Evolutionary conservation across 2,888 invertebrate species (phyloP), one percentile per base, ranked within the genome.

Genomic region (Trissolcus brochymenae): DNA sequence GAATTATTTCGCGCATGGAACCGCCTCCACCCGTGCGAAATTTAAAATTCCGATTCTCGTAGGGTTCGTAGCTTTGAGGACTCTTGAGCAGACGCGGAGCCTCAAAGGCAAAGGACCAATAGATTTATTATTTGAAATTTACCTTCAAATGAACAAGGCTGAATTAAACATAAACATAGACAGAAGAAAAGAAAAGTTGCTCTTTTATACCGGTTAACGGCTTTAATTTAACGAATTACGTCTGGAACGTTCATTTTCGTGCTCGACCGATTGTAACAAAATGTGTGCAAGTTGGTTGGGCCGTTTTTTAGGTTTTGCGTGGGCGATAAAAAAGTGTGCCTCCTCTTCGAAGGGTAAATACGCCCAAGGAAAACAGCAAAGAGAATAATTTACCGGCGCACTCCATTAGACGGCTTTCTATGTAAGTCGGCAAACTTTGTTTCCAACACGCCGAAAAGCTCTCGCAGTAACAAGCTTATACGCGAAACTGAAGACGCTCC

Each of bases 11-110:
- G 59, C 73, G 57, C 50, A 61, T 56, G 67, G 35, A 71, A 74
- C 76, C 41, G 40, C 16, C 53, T 7, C 16, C 16, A 16, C 46
- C 16, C 14, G 11, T 19, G 19, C 68, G 61, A 51, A 72, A 68
- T 79, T 72, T 78, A 62, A 79, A 79, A 79, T 77, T 78, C 77
- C 73, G 35, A 79, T 78, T 71, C 62, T 40, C 68, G 46, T 19
- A 9, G 19, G 16, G 19, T 16, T 51, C 16, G 16, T 9, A 19
- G 51, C 11, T 17, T 17, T 17, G 19, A 13, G 51, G 51, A 7
- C 16, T 51, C 19, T 51, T 19, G 51, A 51, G 46, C 11, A 51
- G 19, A 46, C 59, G 41, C 35, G 21, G 46, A n/a, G 49, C 49
- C 57, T 60, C 46, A 64, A 21, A 41, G 41, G 25, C 62, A 21